Percentiles rank a stretch among this genome's conserved stretches.
phyloP scores from a whole-genome alignment of 2,113 vertebrate genomes.

The Greenwoodochromis staneri region DNA sequence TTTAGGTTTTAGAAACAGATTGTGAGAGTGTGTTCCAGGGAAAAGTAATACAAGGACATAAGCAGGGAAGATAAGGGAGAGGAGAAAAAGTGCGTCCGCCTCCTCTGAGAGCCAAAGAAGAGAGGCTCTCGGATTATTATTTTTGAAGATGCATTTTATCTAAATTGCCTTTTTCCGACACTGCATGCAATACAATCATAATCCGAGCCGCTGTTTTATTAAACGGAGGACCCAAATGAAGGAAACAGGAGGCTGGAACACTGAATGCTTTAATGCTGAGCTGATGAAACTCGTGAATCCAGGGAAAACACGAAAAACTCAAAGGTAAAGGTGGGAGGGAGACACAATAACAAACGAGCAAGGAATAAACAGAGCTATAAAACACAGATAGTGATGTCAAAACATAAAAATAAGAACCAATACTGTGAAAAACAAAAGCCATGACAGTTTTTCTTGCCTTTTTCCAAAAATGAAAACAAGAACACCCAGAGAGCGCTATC shows the following conservation, averaged over 20 bases:
- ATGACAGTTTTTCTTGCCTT: not conserved
- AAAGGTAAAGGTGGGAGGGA: not conserved
- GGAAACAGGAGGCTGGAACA: not conserved
- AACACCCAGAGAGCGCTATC: not conserved
- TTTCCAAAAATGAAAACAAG: not conserved
- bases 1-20: too few species aligned
- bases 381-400: not conserved
- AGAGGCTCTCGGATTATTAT: not conserved
- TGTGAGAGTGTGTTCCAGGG: too few species aligned
- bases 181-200: not conserved
- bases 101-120: too few species aligned
- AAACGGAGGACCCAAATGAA: not conserved
- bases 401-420: not conserved
- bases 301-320: not conserved
- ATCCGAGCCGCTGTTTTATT: not conserved
- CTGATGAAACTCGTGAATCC: not conserved
- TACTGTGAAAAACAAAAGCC: not conserved
- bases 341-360: not conserved
- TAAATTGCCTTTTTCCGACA: not conserved
- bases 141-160: not conserved
- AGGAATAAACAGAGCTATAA: not conserved
- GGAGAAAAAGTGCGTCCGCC: too few species aligned
- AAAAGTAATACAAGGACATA: too few species aligned
- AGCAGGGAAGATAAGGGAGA: too few species aligned
- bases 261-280: not conserved